Percentiles rank a stretch among this genome's conserved stretches.
Conservation (phyloP, 2,797 vertebrate species). For the Picus viridis region DNA sequence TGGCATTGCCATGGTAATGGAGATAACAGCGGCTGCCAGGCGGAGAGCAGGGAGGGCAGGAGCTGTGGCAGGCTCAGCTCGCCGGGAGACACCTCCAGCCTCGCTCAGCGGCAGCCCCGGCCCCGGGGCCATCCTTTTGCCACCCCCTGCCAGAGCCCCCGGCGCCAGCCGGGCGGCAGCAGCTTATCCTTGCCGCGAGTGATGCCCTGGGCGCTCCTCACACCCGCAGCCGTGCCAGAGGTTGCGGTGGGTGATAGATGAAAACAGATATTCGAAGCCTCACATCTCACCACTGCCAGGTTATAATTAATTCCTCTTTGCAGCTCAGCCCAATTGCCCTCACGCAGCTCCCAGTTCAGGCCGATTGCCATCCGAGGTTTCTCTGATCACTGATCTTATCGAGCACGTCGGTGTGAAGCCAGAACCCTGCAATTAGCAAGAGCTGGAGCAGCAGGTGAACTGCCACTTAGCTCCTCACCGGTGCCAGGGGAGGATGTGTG, state of each 20-base stretch:
- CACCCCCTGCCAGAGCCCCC: neutral
- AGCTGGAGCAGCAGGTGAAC: constrained; percentile 6
- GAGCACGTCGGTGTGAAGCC: neutral
- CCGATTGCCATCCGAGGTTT: neutral
- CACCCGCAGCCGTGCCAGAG: rapidly evolving
- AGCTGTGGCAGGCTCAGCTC: neutral
- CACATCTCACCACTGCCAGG: neutral
- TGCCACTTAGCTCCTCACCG: neutral
- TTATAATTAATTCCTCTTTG: constrained; percentile 46
- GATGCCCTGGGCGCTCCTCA: neutral
- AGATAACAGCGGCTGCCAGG: constrained; percentile 6
- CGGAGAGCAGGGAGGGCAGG: neutral
- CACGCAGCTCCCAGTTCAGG: neutral
- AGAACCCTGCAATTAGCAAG: constrained; percentile 39
- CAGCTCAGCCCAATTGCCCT: constrained; percentile 29
- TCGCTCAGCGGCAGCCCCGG: rapidly evolving
- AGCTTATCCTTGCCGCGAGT: rapidly evolving
- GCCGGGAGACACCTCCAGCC: neutral
- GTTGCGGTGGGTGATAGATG: neutral
- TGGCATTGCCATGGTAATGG: constrained; percentile 61
- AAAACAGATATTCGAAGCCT: neutral
- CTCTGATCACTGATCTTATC: constrained; percentile 37
- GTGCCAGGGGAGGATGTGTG: neutral
- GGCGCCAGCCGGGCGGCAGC: rapidly evolving
- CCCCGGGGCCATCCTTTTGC: rapidly evolving